These are phyloP conservation scores for Saguinus imperator DNA, from an alignment of 2,113 vertebrate species.

Conservation along the genomic window DNA sequence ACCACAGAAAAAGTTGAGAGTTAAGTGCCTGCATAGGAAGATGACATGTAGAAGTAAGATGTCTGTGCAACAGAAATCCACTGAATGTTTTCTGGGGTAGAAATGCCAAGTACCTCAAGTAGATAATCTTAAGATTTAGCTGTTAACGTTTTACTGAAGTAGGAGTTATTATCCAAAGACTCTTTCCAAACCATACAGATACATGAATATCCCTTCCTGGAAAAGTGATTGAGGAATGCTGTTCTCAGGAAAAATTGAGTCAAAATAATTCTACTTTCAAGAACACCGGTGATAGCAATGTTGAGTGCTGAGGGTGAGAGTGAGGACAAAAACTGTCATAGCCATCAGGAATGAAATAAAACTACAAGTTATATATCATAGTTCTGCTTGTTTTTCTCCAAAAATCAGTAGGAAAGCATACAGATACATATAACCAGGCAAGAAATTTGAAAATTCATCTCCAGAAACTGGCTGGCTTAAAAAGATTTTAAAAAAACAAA, in stretches of 20 bases:
- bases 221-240: background rate
- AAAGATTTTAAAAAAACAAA: background rate
- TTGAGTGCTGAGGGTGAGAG: background rate
- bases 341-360: background rate
- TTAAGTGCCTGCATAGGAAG: background rate
- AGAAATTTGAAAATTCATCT: background rate
- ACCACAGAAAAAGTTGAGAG: background rate
- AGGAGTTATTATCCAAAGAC: background rate
- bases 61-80: background rate
- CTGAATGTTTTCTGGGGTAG: background rate
- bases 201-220: background rate
- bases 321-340: background rate
- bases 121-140: background rate
- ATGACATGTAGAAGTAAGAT: background rate
- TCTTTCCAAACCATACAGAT: background rate
- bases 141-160: background rate
- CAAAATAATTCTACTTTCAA: background rate
- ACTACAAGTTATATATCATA: background rate
- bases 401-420: background rate
- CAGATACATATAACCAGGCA: background rate
- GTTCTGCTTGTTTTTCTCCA: background rate
- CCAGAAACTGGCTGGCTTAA: background rate
- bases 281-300: background rate
- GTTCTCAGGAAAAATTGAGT: background rate
- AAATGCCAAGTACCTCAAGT: rapidly evolving